A percentile compares a stretch with the other conserved stretches of the same genome.
Evolutionary conservation across 37 sponge, comb jelly and placozoan genomes (phyloP).

Genomic region (Spongilla lacustris): DNA sequence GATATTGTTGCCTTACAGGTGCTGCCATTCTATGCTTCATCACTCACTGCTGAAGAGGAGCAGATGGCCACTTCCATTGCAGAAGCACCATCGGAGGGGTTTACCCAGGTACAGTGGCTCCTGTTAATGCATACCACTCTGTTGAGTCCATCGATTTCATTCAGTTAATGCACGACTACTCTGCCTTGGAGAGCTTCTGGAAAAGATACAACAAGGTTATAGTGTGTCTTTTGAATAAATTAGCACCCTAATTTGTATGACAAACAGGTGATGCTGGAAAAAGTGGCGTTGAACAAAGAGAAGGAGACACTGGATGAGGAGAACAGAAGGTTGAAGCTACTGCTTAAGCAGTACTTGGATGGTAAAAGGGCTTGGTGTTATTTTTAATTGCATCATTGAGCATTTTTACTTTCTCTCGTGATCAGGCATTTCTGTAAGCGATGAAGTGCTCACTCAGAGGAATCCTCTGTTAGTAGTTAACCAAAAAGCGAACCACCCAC

Average conservation of each 20-base stretch:
- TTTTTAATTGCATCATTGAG: not conserved
- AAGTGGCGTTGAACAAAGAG: conserved; percentile 86
- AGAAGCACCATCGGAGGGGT: conserved; percentile 68
- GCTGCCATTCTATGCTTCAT: conserved; percentile 89
- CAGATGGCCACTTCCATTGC: conserved; percentile 36
- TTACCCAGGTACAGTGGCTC: conserved; percentile 61
- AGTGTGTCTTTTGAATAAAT: not conserved
- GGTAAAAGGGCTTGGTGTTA: conserved; percentile 49
- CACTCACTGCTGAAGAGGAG: conserved; percentile 84
- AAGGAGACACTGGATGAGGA: conserved; percentile 71
- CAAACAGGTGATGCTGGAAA: conserved; percentile 82
- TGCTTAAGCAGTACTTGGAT: conserved; percentile 97
- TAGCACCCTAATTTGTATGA: not conserved
- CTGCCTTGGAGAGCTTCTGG: conserved; percentile 93
- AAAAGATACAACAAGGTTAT: conserved; percentile 93
- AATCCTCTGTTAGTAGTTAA: conserved; percentile 94
- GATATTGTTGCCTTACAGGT: conserved; percentile 39
- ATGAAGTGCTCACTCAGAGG: conserved; percentile 86
- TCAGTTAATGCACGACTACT: conserved; percentile 87
- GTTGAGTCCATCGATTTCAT: not conserved
- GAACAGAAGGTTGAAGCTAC: conserved; percentile 79
- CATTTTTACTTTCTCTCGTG: not conserved
- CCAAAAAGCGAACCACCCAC: conserved; percentile 57
- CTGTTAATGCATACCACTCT: not conserved
- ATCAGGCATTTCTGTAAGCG: conserved; percentile 95